phyloP scores from a whole-genome alignment of 2,888 invertebrate genomes.

The Andrena fulva region DNA sequence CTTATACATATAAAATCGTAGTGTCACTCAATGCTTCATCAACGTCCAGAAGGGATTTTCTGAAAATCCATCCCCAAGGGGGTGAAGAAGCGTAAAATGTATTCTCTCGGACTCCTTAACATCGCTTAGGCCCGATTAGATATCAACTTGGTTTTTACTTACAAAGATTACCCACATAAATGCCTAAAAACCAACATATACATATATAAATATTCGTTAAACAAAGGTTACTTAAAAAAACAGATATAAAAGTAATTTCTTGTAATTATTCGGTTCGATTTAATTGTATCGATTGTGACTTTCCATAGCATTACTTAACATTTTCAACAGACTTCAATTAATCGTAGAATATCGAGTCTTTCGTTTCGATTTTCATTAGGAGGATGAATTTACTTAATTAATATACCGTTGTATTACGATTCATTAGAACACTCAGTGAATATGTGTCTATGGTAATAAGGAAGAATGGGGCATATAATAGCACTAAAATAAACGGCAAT shows the following conservation, averaged over 20 bases:
- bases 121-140: no score
- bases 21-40: no score
- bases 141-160: no score
- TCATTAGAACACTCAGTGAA: conserved; percentile 9
- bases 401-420: neutral
- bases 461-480: neutral
- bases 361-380: neutral
- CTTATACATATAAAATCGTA: no score
- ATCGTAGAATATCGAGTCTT: neutral
- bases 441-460: neutral
- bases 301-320: neutral
- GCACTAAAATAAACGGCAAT: conserved; percentile 14
- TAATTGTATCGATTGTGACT: neutral
- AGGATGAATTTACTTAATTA: neutral
- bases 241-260: neutral
- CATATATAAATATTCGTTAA: no score
- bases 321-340: conserved; percentile 5
- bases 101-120: no score
- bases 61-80: no score
- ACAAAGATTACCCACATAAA: no score
- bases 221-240: no score
- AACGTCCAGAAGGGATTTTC: no score
- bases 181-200: no score
- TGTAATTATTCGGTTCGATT: neutral
- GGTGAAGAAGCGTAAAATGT: no score